phyloP scores from a whole-genome alignment of 1,140 invertebrate genomes.

The Pogonomyrmex californicus region DNA sequence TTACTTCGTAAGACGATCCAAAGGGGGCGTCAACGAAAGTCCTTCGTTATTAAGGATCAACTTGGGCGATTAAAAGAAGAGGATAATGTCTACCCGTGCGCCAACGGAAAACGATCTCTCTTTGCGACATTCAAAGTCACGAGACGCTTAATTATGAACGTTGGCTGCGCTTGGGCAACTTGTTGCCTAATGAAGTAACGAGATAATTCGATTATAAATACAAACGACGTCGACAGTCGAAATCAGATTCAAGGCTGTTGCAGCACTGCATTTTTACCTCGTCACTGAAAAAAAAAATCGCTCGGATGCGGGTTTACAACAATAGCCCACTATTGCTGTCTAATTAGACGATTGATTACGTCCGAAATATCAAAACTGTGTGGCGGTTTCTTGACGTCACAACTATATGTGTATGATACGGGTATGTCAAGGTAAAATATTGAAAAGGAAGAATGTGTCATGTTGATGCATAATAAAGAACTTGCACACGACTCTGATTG shows the following conservation, averaged over 20 bases:
- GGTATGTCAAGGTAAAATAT: background rate
- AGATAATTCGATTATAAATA: conserved; percentile 72
- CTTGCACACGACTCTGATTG: background rate
- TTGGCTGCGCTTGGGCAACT: background rate
- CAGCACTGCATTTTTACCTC: conserved; percentile 58
- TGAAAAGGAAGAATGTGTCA: background rate
- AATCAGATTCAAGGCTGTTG: conserved; percentile 61
- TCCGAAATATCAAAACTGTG: background rate
- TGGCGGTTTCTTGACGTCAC: background rate
- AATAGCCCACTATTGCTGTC: conserved; percentile 8
- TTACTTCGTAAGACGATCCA: conserved; percentile 16
- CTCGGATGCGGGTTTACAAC: conserved; percentile 29
- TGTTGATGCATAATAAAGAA: background rate
- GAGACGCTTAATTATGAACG: conserved; percentile 61
- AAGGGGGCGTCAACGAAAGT: conserved; percentile 42
- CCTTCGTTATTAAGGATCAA: conserved; percentile 37
- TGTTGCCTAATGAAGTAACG: conserved; percentile 64
- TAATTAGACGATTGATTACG: conserved; percentile 44
- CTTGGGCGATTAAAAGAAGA: conserved; percentile 44
- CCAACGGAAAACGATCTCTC: background rate
- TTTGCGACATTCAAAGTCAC: conserved; percentile 51
- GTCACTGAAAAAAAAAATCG: background rate
- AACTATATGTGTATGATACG: background rate
- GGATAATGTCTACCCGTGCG: conserved; percentile 33
- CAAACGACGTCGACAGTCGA: conserved; percentile 20